Evolutionary conservation across 2,113 vertebrate genomes (phyloP), one percentile per base, ranked within the genome.

Genomic region (Jaculus jaculus): DNA sequence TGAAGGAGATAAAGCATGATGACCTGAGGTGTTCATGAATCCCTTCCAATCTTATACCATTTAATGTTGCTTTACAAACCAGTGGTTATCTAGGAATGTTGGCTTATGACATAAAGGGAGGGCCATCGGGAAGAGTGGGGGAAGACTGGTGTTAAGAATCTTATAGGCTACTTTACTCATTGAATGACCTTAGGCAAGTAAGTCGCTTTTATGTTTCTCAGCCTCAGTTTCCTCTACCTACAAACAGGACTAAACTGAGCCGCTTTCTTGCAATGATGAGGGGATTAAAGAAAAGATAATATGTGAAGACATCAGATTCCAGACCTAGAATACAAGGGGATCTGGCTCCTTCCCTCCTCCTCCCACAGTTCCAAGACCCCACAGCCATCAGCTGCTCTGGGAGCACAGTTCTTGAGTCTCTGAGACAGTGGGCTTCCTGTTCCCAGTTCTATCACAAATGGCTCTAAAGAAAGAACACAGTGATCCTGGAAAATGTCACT

Each of bases 401-500:
- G 81, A 88, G 32, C 84, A 79, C 81, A 66, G 58, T 58, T 88
- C 85, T 75, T 39, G 79, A 63, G 88, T 85, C 93, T 94, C 91
- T 60, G 78, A 96, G 87, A 96, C 71, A 97, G 93, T 93, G 95
- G 93, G 92, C 90, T 96, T 94, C 92, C 96, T 97, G 94, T 97
- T 84, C 93, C 81, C 85, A 84, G 83, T 90, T 96, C 83, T 88
- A 20, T 93, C 88, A 94, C 88, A 92, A 88, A 93, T 77, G 85
- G 60, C 74, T 96, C 73, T 73, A 30, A 91, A 94, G 92, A 92
- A 90, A 90, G 97, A 97, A 96, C 96, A 97, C 85, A 90, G 88
- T 72, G 94, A 97, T 96, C 96, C 66, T 93, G 86, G 47, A 94
- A 97, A 97, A 97, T 97, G 97, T 96, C 97, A 97, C 93, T 93